Conservation (phyloP, 1,140 invertebrate species). For the Drosophila orosa region DNA sequence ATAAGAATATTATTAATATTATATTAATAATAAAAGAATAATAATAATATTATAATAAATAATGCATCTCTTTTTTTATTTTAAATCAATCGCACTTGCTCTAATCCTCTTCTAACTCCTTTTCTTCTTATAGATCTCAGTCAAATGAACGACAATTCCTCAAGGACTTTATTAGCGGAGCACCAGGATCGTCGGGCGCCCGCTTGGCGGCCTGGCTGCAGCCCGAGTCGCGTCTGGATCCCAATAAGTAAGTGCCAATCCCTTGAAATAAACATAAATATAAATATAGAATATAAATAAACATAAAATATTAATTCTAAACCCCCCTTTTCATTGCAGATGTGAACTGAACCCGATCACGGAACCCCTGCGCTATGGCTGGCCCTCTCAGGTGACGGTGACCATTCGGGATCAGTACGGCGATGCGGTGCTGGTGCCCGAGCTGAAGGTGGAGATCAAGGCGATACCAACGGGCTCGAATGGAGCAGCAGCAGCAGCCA, state of each 20-base stretch:
- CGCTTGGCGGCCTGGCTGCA: slow-evolving; percentile 97
- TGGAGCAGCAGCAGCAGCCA: slow-evolving; percentile 82
- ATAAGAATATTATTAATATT: too few species aligned
- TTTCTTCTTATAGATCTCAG: slow-evolving; percentile 86
- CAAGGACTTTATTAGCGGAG: slow-evolving; percentile 95
- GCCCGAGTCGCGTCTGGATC: slow-evolving; percentile 96
- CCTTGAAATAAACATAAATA: neutral
- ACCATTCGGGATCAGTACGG: slow-evolving; percentile 96
- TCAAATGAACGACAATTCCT: slow-evolving; percentile 97
- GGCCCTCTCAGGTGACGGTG: slow-evolving; percentile 92
- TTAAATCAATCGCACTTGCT: neutral
- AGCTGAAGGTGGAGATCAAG: slow-evolving; percentile 89
- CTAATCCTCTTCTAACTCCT: neutral
- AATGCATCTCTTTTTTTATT: too few species aligned
- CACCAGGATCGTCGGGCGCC: slow-evolving; percentile 94
- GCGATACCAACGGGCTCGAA: slow-evolving; percentile 75
- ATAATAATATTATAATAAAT: too few species aligned
- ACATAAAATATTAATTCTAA: too few species aligned
- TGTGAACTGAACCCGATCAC: slow-evolving; percentile 92
- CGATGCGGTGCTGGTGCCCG: slow-evolving; percentile 92
- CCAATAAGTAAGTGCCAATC: slow-evolving; percentile 85
- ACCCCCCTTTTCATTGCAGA: too few species aligned
- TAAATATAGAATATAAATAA: too few species aligned
- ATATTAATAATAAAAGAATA: too few species aligned
- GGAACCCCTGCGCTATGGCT: slow-evolving; percentile 92